Evolutionary conservation across 2,888 invertebrate species (phyloP).

Genomic region (Calameuta filiformis): DNA sequence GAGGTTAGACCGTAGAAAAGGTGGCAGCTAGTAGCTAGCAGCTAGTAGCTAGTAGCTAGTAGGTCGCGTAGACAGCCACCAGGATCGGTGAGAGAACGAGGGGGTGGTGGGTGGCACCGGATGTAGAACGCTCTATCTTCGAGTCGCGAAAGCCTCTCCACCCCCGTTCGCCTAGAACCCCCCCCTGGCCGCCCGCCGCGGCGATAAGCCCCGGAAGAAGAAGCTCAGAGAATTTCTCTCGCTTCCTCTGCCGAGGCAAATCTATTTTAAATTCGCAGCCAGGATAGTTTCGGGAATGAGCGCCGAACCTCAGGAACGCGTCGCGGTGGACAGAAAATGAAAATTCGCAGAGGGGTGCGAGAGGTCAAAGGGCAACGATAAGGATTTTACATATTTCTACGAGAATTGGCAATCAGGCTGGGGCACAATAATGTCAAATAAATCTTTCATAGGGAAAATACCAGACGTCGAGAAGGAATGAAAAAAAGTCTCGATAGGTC

Average conservation of each 20-base stretch:
- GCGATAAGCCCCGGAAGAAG: conserved; percentile 45
- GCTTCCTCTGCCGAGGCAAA: conserved; percentile 41
- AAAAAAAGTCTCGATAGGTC: background rate
- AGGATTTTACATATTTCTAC: too few relatives aligned
- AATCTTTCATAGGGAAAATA: background rate
- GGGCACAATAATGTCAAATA: background rate
- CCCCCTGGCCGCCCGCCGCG: background rate
- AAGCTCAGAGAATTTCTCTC: conserved; percentile 24
- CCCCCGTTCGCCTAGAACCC: background rate
- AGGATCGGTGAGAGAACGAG: conserved; percentile 1
- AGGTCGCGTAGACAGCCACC: background rate
- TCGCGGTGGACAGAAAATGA: background rate
- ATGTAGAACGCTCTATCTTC: conserved; percentile 26
- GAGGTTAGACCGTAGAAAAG: background rate
- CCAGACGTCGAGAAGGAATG: too few relatives aligned
- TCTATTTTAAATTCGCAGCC: conserved; percentile 54
- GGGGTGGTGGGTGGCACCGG: conserved; percentile 16
- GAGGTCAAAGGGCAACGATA: too few relatives aligned
- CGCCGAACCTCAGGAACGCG: background rate
- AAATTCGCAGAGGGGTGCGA: too few relatives aligned
- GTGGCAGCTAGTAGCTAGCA: background rate
- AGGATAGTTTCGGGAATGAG: background rate
- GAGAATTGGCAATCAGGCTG: background rate
- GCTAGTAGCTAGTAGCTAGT: background rate
- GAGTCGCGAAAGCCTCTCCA: conserved; percentile 24